Base-by-base conservation (phyloP, 2,113 vertebrate genomes). In the Boleophthalmus pectinirostris region DNA sequence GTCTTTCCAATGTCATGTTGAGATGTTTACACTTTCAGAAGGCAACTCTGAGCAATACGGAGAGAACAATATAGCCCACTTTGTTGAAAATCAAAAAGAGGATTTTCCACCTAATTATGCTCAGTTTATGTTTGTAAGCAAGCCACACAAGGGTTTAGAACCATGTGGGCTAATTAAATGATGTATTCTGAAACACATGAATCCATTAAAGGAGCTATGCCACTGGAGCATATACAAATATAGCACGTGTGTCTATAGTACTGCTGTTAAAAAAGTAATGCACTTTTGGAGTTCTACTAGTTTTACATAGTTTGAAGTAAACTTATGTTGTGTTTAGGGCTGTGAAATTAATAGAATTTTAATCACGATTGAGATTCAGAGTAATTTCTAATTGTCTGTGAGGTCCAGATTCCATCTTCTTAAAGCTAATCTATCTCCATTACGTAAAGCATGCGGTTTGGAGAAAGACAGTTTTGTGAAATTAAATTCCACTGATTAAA, bases 1-100 rank as follows among this genome's bases (percentile, higher is more conserved):
- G 86, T 91, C 87, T 86, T 83, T 79, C 75, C 82, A 80, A 88
- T 91, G 87, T 89, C 88, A 84, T 74, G 81, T 88, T 85, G 87
- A 75, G 77, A 81, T 86, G 82, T 84, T 74, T 87, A 77, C 78
- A 72, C 81, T 90, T 89, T 84, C 63, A 67, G 43, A 83, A 43
- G 38, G 38, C 38, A 43, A 83, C 63, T 74, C 56, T 65, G 72
- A 84, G 70, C 58, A 38, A 70, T 69, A 58, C 38, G 49, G 46
- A 77, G 16, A 57, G 56, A 78, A 73, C 78, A 81, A 82, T 75
- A 79, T 53, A 72, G 74, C 61, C 70, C 73, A 79, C 74, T 75
- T 29, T 77, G 76, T 74, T 38, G 80, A 66, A 66, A 66, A 67
- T 87, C 78, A 61, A 82, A 85, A 74, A 81, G 57, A 78, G 38